Evolutionary conservation across 2,797 vertebrate species (phyloP).

Genomic region (Rhabdomys pumilio): DNA sequence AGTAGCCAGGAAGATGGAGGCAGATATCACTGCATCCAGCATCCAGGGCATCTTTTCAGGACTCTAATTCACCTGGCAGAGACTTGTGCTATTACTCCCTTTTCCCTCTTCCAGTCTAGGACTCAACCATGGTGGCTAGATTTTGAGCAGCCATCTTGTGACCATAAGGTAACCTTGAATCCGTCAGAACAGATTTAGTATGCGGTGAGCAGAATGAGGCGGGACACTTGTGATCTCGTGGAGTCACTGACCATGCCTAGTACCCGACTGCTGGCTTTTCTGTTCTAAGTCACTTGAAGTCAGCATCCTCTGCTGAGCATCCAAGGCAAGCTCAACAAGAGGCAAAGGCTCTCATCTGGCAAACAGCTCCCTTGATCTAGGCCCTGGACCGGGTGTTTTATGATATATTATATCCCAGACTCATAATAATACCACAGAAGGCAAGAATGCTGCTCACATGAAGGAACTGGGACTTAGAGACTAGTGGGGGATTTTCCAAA

Average conservation of each 20-base stretch:
- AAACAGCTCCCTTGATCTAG: neutral
- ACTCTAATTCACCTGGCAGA: neutral
- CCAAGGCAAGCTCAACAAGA: constrained; percentile 16
- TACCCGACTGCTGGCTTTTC: neutral
- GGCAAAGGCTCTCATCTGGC: neutral
- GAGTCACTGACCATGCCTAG: neutral
- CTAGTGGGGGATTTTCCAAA: neutral
- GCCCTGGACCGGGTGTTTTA: neutral
- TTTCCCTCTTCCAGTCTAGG: neutral
- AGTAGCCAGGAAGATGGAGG: neutral
- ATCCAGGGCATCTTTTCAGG: neutral
- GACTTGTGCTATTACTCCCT: neutral
- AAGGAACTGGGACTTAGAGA: constrained; percentile 9
- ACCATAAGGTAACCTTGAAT: neutral
- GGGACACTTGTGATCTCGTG: neutral
- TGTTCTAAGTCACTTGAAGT: neutral
- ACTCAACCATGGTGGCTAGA: neutral
- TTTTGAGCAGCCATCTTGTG: constrained; percentile 49
- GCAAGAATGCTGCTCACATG: neutral
- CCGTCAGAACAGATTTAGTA: neutral
- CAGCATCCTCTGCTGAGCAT: neutral
- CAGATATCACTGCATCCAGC: neutral
- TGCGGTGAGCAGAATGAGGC: constrained; percentile 28
- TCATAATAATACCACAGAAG: neutral
- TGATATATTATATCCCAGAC: too few relatives aligned